A percentile compares a stretch with the other conserved stretches of the same genome.
Conservation (phyloP, 2,888 invertebrate species). For the Diloba caeruleocephala region DNA sequence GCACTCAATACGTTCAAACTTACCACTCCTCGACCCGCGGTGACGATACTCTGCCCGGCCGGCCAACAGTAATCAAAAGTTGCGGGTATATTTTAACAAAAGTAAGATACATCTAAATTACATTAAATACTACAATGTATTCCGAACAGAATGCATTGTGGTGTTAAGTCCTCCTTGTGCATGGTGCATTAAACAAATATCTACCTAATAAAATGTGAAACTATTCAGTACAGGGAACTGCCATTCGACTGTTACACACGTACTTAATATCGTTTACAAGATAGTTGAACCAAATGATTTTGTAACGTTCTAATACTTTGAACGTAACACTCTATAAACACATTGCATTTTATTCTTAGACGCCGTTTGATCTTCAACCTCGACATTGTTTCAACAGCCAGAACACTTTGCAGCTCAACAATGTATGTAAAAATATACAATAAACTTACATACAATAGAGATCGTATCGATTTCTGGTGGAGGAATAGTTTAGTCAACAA, state of each 20-base stretch:
- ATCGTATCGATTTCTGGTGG: conserved; percentile 9
- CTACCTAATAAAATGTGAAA: too few relatives aligned
- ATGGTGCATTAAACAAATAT: too few relatives aligned
- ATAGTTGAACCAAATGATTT: not conserved
- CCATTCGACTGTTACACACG: not conserved
- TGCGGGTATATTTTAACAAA: too few relatives aligned
- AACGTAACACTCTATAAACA: conserved; percentile 21
- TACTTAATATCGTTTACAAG: not conserved
- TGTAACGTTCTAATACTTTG: not conserved
- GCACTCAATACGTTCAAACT: too few relatives aligned
- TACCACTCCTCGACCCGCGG: too few relatives aligned
- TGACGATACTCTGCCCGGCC: too few relatives aligned
- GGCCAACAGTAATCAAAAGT: too few relatives aligned
- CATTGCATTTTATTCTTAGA: conserved; percentile 45
- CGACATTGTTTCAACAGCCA: conserved; percentile 53
- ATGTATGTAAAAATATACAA: conserved; percentile 46
- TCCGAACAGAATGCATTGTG: too few relatives aligned
- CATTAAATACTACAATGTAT: too few relatives aligned
- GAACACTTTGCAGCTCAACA: conserved; percentile 32
- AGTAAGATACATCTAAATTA: too few relatives aligned
- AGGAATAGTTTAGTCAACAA: conserved; percentile 11
- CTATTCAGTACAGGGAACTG: too few relatives aligned
- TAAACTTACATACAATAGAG: conserved; percentile 28
- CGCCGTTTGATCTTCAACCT: conserved; percentile 55
- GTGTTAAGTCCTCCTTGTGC: too few relatives aligned